Evolutionary conservation across 2,113 vertebrate genomes (phyloP), one percentile per base, ranked within the genome.

Genomic region (Callopanchax toddi): DNA sequence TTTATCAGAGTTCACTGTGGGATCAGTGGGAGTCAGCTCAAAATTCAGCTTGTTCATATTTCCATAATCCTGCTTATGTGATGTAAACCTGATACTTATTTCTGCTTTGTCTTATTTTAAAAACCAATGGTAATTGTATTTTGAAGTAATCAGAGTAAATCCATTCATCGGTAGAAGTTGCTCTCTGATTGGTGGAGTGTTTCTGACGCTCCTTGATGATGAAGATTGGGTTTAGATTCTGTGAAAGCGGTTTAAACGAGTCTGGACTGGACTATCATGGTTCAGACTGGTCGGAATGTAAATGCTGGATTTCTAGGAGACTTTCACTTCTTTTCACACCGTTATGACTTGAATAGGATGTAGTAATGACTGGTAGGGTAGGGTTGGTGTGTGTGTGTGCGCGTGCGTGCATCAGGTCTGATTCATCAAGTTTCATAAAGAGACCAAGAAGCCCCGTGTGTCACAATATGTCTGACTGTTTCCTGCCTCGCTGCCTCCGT

Each of bases 391-490:
- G 49, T 51, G 49, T 63, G 34, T 60, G 42, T 50, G 56, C 46
- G 74, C 42, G 43, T 46, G 26, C 50, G 72, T 50, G 64, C 48
- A 53, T 32, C 76, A 40, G 20, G 70, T 79, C 84, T 88, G 88
- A 88, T 84, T 89, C 88, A 89, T 87, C 82, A 83, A 79, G 79
- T 81, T 85, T 87, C 62, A 71, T 68, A 79, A 59, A 79, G 60
- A 81, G 84, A 77, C 46, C 52, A 67, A 82, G 79, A 84, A 84
- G 70, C 81, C 8, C 59, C 39, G 53, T 60, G 75, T 87, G 81
- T 84, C 83, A 86, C 84, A 88, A 88, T 69, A 67, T 45, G 39
- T 71, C 76, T 68, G 67, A 69, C 74, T 32, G 58, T 21, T 83
- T 82, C 81, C 83, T 79, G 69, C 34, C 56, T 18, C 54, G 17